Percentiles rank a stretch among this genome's conserved stretches.
Conservation (phyloP, 1,140 invertebrate species). For the Drosophila triauraria region DNA sequence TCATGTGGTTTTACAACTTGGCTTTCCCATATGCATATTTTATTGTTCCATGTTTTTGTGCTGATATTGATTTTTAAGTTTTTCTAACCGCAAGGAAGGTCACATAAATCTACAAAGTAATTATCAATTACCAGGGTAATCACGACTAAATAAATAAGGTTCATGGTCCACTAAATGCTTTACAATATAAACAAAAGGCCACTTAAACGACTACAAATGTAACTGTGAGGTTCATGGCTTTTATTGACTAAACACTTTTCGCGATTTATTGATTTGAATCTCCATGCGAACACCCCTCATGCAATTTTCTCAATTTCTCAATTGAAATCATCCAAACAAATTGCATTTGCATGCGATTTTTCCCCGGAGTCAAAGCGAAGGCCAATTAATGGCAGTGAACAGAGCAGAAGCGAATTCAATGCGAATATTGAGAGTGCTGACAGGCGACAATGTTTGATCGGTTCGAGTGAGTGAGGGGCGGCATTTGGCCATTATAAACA, state of each 20-base stretch:
- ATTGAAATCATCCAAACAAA: conserved; percentile 57
- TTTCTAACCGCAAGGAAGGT: background rate
- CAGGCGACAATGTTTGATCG: conserved; percentile 53
- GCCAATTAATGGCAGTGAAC: conserved; percentile 64
- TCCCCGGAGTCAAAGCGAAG: conserved; percentile 45
- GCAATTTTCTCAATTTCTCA: conserved; percentile 36
- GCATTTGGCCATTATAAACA: conserved; percentile 34
- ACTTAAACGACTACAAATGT: background rate
- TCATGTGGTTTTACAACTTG: conserved; percentile 4
- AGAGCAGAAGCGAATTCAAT: conserved; percentile 40
- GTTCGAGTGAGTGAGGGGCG: background rate
- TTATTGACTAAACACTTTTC: conserved; percentile 73
- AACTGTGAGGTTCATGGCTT: background rate
- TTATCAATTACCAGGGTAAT: conserved; percentile 1
- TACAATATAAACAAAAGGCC: background rate
- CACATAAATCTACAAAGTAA: background rate
- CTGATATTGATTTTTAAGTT: conserved; percentile 4
- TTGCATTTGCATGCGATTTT: conserved; percentile 44
- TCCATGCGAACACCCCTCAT: conserved; percentile 32
- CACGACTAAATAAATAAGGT: background rate
- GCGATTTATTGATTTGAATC: conserved; percentile 64
- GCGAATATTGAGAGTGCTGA: conserved; percentile 62
- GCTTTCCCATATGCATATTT: conserved; percentile 1
- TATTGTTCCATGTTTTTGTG: background rate
- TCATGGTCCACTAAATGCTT: background rate